Percentiles rank a stretch among this genome's conserved stretches.
Conservation (phyloP, 1,140 invertebrate genomes). For the Drosophila nikananu region DNA sequence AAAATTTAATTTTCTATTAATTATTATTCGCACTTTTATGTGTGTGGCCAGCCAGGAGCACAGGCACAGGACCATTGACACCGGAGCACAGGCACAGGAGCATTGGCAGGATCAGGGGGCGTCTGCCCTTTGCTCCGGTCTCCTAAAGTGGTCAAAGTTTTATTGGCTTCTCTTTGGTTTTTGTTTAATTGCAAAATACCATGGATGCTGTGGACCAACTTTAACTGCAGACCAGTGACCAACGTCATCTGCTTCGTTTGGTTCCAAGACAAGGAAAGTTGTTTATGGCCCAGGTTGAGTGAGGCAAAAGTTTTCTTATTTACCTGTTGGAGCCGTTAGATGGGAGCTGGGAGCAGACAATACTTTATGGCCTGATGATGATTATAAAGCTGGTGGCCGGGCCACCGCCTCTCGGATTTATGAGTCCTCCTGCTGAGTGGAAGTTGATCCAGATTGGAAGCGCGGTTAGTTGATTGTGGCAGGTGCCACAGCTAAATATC, state of each 20-base stretch:
- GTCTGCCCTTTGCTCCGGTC: conserved; percentile 29
- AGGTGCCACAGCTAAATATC: conserved; percentile 33
- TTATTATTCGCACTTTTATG: conserved; percentile 55
- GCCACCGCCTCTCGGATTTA: conserved; percentile 41
- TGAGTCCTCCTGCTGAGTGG: conserved; percentile 20
- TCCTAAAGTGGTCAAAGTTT: conserved; percentile 59
- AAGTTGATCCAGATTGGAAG: conserved; percentile 40
- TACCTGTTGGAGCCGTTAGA: conserved; percentile 40
- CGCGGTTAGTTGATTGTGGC: conserved; percentile 37
- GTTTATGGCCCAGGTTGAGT: conserved; percentile 59
- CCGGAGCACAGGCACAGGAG: not conserved
- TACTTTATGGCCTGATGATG: conserved; percentile 58
- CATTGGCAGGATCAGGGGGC: not conserved
- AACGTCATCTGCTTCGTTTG: conserved; percentile 44
- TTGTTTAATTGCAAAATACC: conserved; percentile 64
- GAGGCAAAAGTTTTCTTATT: conserved; percentile 60
- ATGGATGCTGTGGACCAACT: conserved; percentile 54
- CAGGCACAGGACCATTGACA: not conserved
- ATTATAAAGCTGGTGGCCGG: conserved; percentile 42
- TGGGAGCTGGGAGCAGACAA: conserved; percentile 30
- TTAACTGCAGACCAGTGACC: conserved; percentile 55
- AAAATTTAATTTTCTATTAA: conserved; percentile 63
- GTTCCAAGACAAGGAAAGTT: conserved; percentile 45
- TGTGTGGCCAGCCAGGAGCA: conserved; percentile 5
- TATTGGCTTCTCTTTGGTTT: conserved; percentile 62